These are phyloP conservation scores for Rhorus exstirpatorius DNA, from an alignment of 2,888 invertebrate species.

Conservation along the genomic window DNA sequence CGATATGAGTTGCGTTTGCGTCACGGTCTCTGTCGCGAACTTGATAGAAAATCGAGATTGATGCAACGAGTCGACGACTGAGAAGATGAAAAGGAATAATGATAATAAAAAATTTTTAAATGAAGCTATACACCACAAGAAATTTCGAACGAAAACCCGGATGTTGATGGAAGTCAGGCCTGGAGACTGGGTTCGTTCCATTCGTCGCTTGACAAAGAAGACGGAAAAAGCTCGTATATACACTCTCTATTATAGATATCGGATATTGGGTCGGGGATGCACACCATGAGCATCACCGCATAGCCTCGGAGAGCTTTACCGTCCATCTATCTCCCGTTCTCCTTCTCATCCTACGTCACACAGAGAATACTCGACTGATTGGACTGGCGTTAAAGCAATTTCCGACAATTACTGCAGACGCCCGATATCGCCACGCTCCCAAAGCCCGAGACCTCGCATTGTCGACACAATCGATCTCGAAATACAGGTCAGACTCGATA, in stretches of 20 bases:
- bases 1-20: conserved; percentile 6
- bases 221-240: conserved; percentile 63
- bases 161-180: conserved; percentile 52
- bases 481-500: conserved; percentile 72
- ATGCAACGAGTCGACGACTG: conserved; percentile 12
- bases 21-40: conserved; percentile 12
- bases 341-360: conserved; percentile 50
- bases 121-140: conserved; percentile 33
- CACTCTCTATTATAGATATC: conserved; percentile 32
- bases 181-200: conserved; percentile 45
- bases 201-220: conserved; percentile 66
- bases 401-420: conserved; percentile 81
- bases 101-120: conserved; percentile 38
- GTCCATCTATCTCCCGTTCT: conserved; percentile 62
- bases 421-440: conserved; percentile 72
- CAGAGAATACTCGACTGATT: conserved; percentile 80
- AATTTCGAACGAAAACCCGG: conserved; percentile 44
- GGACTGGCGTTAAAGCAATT: conserved; percentile 81
- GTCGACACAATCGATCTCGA: conserved; percentile 77
- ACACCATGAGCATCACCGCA: conserved; percentile 48
- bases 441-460: conserved; percentile 66
- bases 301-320: conserved; percentile 54
- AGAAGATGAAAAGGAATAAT: conserved; percentile 16
- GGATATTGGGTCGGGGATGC: conserved; percentile 48
- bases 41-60: conserved; percentile 60